Percentiles rank a stretch among this genome's conserved stretches.
Evolutionary conservation across 2,113 vertebrate genomes (phyloP).

Genomic region (Rhagologus leucostigma): DNA sequence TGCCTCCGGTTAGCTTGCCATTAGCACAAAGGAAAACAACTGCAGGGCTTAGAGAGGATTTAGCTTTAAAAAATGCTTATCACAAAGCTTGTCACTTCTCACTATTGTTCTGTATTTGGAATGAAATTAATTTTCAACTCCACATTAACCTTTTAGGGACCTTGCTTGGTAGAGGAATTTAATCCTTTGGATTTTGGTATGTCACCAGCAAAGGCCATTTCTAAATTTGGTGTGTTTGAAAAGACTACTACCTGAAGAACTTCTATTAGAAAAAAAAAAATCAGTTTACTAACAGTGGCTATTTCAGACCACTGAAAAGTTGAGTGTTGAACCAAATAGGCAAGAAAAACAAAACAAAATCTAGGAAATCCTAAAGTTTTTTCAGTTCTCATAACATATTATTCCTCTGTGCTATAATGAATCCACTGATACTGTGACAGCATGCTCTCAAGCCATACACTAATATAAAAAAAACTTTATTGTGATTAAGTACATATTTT

Average conservation of each 20-base stretch:
- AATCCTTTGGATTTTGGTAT: background rate
- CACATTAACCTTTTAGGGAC: slow-evolving; percentile 15
- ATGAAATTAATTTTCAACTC: slow-evolving; percentile 48
- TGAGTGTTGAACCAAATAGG: background rate
- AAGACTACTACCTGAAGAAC: background rate
- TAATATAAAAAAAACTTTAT: background rate
- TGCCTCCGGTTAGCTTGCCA: background rate
- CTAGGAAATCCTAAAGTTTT: background rate
- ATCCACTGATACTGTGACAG: background rate
- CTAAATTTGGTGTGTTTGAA: background rate
- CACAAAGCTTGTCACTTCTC: slow-evolving; percentile 5
- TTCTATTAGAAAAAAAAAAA: background rate
- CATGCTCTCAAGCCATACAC: background rate
- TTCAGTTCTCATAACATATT: background rate
- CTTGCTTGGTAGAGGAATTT: background rate
- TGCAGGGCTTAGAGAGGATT: slow-evolving; percentile 47
- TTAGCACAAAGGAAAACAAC: slow-evolving; percentile 44
- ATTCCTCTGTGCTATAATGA: background rate
- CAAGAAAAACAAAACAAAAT: background rate
- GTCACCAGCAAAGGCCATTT: background rate
- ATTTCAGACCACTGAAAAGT: background rate
- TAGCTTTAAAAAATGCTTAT: slow-evolving; percentile 45
- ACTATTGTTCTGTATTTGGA: slow-evolving; percentile 28
- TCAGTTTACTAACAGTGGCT: background rate
- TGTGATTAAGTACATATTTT: background rate